phyloP scores from a whole-genome alignment of 2,113 vertebrate genomes.

The Ammodytes marinus region DNA sequence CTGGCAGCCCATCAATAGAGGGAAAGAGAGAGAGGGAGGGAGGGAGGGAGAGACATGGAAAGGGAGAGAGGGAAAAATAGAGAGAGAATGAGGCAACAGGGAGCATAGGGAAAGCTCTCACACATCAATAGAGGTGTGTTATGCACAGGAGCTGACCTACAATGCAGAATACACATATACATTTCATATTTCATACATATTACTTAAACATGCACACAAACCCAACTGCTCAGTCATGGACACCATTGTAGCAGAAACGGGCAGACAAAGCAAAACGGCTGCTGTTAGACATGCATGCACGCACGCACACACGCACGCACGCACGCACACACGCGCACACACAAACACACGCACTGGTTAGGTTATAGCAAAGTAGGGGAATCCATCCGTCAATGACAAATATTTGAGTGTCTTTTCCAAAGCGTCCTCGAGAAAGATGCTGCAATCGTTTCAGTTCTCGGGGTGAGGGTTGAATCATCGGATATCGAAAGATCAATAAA shows the following conservation, averaged over 20 bases:
- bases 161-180: background rate
- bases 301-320: background rate
- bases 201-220: background rate
- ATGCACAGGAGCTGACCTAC: background rate
- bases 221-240: slow-evolving; percentile 12
- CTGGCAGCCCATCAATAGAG: slow-evolving; percentile 22
- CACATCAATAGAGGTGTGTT: background rate
- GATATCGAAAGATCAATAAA: slow-evolving; percentile 22
- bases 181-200: too few species aligned
- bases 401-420: background rate
- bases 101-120: background rate
- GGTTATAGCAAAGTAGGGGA: background rate
- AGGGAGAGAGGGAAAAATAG: background rate
- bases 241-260: background rate
- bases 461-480: background rate
- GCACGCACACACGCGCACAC: background rate
- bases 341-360: background rate
- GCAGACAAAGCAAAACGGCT: background rate
- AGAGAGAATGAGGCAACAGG: background rate
- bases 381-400: background rate
- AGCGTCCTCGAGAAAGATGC: background rate
- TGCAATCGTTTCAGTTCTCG: background rate
- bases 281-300: background rate
- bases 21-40: background rate
- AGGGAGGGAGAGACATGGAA: too few species aligned